phyloP scores from a whole-genome alignment of 2,113 vertebrate genomes.

The Oostethus manadensis region DNA sequence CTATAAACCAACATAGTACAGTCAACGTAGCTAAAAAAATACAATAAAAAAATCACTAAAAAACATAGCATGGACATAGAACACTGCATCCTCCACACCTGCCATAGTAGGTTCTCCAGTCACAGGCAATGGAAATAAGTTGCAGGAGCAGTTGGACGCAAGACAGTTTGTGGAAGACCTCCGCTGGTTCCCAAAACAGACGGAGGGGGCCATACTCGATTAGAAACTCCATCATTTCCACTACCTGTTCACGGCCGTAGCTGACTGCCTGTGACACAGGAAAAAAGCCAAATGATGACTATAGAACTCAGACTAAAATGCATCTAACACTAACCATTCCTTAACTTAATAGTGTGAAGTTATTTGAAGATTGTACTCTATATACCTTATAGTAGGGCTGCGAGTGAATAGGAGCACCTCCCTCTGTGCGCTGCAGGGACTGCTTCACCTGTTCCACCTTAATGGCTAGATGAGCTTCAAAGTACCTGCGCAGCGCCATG shows the following conservation, averaged over 20 bases:
- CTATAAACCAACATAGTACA: not conserved
- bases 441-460: conserved; percentile 98
- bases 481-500: conserved; percentile 96
- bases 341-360: not conserved
- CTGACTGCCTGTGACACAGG: conserved; percentile 80
- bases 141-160: conserved; percentile 95
- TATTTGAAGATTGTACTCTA: not conserved
- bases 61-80: not conserved
- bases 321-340: not conserved
- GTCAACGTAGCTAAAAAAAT: not conserved
- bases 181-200: conserved; percentile 96
- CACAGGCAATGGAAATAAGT: conserved; percentile 95
- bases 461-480: conserved; percentile 95
- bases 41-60: not conserved
- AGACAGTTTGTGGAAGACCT: conserved; percentile 94
- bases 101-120: conserved; percentile 98
- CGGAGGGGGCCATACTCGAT: conserved; percentile 91
- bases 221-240: conserved; percentile 99
- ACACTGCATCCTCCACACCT: conserved; percentile 70
- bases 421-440: conserved; percentile 93
- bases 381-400: conserved; percentile 94
- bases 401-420: conserved; percentile 89
- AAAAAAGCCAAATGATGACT: not conserved
- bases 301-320: not conserved
- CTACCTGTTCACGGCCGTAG: conserved; percentile 93